phyloP scores from a whole-genome alignment of 2,113 vertebrate species.

The Erythrolamprus reginae region DNA sequence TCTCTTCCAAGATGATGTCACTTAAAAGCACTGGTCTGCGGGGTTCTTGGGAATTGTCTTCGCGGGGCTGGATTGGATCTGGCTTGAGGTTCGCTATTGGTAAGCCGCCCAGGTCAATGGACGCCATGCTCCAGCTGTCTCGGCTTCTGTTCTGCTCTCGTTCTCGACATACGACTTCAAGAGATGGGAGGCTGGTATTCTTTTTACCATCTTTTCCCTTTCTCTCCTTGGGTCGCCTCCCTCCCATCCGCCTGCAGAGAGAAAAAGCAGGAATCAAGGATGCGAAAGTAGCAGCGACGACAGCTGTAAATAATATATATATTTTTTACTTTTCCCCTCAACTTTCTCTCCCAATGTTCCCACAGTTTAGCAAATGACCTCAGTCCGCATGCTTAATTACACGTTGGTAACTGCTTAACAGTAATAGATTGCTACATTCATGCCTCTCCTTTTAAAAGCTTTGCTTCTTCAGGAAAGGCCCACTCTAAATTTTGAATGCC shows the following conservation, averaged over 20 bases:
- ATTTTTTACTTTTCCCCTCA: not conserved
- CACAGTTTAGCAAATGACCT: not conserved
- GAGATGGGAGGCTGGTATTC: not conserved
- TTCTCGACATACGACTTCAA: not conserved
- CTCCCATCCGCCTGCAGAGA: conserved; percentile 13
- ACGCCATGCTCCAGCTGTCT: not conserved
- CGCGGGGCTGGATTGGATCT: not conserved
- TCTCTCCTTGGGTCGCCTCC: not conserved
- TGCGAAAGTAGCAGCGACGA: not conserved
- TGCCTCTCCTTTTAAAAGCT: rapidly evolving
- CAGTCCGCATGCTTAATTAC: not conserved
- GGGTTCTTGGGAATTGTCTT: not conserved
- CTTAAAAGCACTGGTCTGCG: not conserved
- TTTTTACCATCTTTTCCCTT: conserved; percentile 11
- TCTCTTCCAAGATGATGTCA: not conserved
- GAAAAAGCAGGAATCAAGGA: conserved; percentile 5
- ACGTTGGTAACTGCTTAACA: not conserved
- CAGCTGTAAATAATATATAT: conserved; percentile 4
- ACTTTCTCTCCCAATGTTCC: not conserved
- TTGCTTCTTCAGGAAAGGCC: not conserved
- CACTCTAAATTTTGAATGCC: not conserved
- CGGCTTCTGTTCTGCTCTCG: not conserved
- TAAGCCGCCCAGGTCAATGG: not conserved
- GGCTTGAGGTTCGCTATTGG: not conserved
- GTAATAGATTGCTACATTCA: not conserved